Evolutionary conservation across 2,888 invertebrate genomes (phyloP).

Genomic region (Tachina fera): DNA sequence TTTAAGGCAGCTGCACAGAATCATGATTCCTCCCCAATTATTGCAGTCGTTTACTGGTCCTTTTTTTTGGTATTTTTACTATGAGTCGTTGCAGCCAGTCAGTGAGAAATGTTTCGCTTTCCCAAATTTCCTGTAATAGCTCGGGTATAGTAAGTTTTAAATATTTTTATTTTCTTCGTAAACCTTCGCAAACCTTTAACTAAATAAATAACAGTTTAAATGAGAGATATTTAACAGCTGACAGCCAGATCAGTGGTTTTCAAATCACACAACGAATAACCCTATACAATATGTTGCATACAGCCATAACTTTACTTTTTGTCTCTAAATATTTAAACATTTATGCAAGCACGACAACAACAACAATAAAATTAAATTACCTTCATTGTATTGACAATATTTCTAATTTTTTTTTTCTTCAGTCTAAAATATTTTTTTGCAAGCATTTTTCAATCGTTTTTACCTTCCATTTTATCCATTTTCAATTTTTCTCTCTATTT

Average conservation of each 20-base stretch:
- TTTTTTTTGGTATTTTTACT: conserved; percentile 3
- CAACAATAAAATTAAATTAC: conserved; percentile 39
- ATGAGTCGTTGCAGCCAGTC: background rate
- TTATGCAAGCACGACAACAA: conserved; percentile 31
- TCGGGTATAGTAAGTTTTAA: no score
- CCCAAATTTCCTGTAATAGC: background rate
- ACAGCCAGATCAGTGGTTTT: no score
- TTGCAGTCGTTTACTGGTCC: no score
- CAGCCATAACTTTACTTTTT: conserved; percentile 14
- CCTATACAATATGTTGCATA: background rate
- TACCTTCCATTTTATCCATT: conserved; percentile 14
- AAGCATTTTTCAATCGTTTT: conserved; percentile 61
- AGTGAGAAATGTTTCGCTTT: background rate
- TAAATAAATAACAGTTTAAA: no score
- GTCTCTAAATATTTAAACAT: conserved; percentile 1
- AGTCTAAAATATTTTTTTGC: conserved; percentile 12
- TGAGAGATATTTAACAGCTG: no score
- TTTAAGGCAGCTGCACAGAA: background rate
- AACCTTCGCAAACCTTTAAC: no score
- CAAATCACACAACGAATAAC: no score
- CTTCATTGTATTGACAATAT: conserved; percentile 43
- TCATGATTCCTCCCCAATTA: conserved; percentile 1
- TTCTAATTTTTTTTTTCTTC: background rate
- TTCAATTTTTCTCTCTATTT: conserved; percentile 64
- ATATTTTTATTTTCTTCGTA: no score